phyloP scores from a whole-genome alignment of 1,140 invertebrate genomes.

The Diachasmimorpha longicaudata region DNA sequence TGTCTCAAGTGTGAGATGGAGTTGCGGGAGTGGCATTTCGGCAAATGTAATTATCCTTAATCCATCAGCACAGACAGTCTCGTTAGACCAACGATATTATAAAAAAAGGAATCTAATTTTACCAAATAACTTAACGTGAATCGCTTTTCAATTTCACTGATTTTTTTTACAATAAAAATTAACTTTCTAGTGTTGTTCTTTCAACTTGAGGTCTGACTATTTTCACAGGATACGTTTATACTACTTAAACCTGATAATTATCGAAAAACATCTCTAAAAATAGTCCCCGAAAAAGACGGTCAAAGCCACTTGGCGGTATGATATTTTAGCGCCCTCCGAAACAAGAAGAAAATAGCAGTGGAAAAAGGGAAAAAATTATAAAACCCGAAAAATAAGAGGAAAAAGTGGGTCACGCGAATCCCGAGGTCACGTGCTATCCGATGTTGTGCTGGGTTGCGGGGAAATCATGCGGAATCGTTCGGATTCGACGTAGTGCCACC shows the following conservation, averaged over 20 bases:
- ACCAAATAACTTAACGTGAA: too few relatives aligned
- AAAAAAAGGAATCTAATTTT: neutral
- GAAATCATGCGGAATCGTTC: constrained; percentile 17
- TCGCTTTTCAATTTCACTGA: too few relatives aligned
- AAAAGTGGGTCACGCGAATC: constrained; percentile 17
- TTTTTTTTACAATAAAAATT: too few relatives aligned
- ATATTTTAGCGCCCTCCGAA: neutral
- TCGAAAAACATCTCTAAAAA: neutral
- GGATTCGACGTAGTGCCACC: neutral
- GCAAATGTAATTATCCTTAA: too few relatives aligned
- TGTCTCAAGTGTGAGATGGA: too few relatives aligned
- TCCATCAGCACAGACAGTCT: too few relatives aligned
- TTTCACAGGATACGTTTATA: too few relatives aligned
- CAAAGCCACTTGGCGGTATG: neutral
- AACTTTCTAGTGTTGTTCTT: too few relatives aligned
- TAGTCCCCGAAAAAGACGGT: constrained; percentile 10
- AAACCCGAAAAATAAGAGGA: neutral
- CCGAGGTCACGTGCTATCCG: constrained; percentile 17
- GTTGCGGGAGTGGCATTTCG: too few relatives aligned
- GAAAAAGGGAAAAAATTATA: neutral
- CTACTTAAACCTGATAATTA: neutral
- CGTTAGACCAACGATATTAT: neutral
- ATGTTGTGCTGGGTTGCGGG: constrained; percentile 8
- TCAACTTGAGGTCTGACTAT: too few relatives aligned
- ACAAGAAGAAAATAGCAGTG: too few relatives aligned